Evolutionary conservation across 2,888 invertebrate genomes (phyloP).

Genomic region (Meta bourneti): DNA sequence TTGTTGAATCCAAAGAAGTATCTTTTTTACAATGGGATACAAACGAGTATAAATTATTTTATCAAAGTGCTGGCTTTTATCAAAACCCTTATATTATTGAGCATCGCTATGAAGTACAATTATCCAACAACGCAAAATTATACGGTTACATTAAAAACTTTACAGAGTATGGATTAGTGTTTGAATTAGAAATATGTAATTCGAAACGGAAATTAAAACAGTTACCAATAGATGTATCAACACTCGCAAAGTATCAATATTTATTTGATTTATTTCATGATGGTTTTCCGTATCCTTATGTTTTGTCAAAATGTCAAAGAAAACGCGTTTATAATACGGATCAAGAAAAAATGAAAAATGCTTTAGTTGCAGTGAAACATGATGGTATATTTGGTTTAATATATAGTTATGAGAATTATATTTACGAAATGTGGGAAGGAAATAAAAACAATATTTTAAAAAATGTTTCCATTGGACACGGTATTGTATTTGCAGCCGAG

Average conservation of each 20-base stretch:
- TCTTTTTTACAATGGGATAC: not conserved
- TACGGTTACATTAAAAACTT: constrained; percentile 20
- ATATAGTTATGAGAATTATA: constrained; percentile 35
- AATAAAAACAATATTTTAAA: not conserved
- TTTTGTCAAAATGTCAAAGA: not conserved
- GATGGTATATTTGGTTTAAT: constrained; percentile 46
- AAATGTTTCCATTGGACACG: constrained; percentile 33
- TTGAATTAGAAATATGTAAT: constrained; percentile 25
- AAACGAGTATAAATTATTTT: constrained; percentile 8
- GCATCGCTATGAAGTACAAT: constrained; percentile 25
- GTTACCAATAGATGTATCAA: not conserved
- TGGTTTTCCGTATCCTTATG: not conserved
- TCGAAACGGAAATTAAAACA: not conserved
- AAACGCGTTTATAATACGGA: constrained; percentile 29
- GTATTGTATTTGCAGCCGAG: constrained; percentile 40
- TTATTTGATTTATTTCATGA: not conserved
- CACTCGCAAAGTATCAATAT: not conserved
- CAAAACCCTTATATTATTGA: constrained; percentile 37
- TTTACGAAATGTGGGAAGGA: constrained; percentile 50
- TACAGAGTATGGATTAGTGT: constrained; percentile 21
- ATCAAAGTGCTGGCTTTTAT: constrained; percentile 9
- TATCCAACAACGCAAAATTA: constrained; percentile 32
- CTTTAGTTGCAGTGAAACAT: constrained; percentile 25
- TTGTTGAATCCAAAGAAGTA: constrained; percentile 45
- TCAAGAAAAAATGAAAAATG: not conserved